Evolutionary conservation across 53 echinoderm and acorn worm species (phyloP), one percentile per base, ranked within the genome.

Genomic region (Glandiceps talaboti): DNA sequence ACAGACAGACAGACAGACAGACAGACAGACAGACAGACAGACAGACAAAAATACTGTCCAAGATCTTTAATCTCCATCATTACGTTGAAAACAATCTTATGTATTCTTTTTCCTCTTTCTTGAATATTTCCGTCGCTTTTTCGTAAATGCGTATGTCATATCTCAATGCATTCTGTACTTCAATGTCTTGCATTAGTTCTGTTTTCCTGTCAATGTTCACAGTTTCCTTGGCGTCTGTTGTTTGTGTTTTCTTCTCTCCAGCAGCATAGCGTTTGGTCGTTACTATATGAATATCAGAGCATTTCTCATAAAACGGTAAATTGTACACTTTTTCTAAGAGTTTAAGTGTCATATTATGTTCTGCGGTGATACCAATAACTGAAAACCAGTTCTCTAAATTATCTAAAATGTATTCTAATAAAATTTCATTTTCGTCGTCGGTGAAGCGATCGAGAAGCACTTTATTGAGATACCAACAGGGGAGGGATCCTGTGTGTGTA

Each of bases 341-440:
- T 1, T 86, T 87, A n/a, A 94, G 86, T 25, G 91, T 87, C 27
- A 85, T 28, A 80, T 94, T 91, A 75, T 89, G 91, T 10, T 94
- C 91, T n/a, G 86, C 89, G 0, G 89, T 89, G 33, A 94, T 27
- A 28, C 91, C 89, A 28, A 94, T 87, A 27, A 94, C 82, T 28
- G 91, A 82, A 75, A 94, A 94, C 94, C 94, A 94, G 10, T 85
- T 80, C 32, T 89, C 94, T 0, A 94, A 84, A 74, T 94, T 87
- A 20, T 84, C 80, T 14, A 94, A 77, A 0, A 83, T 84, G 74
- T 89, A 91, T 1, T 85, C 29, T 0, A 91, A 32, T 6, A 94
- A 74, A n/a, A 45, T 79, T 27, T 94, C 89, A 29, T 78, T 76
- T 31, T 85, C 76, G 14, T 78, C 80, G 33, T 85, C 82, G 27